phyloP scores from a whole-genome alignment of 2,113 vertebrate genomes.

The Hylia prasina region DNA sequence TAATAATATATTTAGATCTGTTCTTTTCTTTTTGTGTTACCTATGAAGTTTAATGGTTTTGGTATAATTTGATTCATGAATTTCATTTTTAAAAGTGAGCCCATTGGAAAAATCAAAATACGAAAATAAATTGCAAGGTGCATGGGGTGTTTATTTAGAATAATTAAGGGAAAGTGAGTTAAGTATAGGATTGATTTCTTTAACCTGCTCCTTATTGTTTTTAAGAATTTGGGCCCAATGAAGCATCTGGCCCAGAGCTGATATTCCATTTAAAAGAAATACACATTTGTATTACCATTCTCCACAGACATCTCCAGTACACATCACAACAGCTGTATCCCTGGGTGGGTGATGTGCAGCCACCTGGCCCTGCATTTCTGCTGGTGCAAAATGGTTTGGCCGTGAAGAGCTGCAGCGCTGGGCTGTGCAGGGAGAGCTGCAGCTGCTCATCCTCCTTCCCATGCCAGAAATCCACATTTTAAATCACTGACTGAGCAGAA shows the following conservation, averaged over 20 bases:
- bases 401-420: accelerated
- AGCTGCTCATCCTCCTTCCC: background rate
- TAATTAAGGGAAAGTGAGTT: background rate
- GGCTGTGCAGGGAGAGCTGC: background rate
- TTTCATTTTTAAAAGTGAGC: background rate
- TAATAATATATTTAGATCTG: background rate
- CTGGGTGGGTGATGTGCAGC: background rate
- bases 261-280: conserved; percentile 31
- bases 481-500: background rate
- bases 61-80: background rate
- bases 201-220: conserved; percentile 41
- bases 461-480: background rate
- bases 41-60: background rate
- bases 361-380: background rate
- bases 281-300: background rate
- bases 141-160: background rate
- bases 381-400: background rate
- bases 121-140: background rate
- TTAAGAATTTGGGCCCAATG: conserved; percentile 20
- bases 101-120: background rate
- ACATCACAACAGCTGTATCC: background rate
- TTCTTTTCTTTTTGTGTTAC: background rate
- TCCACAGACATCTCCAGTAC: conserved; percentile 55
- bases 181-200: conserved; percentile 31
- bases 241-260: conserved; percentile 31